Conservation (phyloP, 2,888 invertebrate genomes). For the Selenia dentaria region DNA sequence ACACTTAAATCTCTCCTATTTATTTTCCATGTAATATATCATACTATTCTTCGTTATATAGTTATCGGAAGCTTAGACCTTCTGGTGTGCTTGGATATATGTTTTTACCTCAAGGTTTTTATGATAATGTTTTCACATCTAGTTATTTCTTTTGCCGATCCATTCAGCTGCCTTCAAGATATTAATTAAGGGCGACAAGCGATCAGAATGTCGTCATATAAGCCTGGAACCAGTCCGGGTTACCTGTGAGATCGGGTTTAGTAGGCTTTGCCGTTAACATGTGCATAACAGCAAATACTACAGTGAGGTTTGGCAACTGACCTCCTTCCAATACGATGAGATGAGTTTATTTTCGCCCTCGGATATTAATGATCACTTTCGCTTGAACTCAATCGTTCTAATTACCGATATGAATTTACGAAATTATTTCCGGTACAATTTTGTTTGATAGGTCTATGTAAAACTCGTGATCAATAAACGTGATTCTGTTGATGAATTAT, state of each 20-base stretch:
- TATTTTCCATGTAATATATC: no score
- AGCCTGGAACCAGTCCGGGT: slow-evolving; percentile 19
- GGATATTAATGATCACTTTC: slow-evolving; percentile 34
- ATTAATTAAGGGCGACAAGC: not conserved
- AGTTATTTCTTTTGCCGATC: no score
- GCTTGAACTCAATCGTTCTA: slow-evolving; percentile 27
- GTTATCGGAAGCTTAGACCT: no score
- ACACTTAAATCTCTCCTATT: slow-evolving; percentile 15
- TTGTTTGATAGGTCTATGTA: slow-evolving; percentile 14
- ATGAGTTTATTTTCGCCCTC: slow-evolving; percentile 48
- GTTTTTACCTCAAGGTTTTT: no score
- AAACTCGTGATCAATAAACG: slow-evolving; percentile 21
- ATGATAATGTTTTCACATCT: no score
- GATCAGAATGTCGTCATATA: slow-evolving; percentile 17
- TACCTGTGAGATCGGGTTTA: slow-evolving; percentile 19
- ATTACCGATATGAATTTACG: slow-evolving; percentile 27
- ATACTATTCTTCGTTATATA: no score
- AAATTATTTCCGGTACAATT: slow-evolving; percentile 32
- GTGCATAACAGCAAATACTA: slow-evolving; percentile 20
- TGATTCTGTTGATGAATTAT: not conserved
- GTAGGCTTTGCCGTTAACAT: slow-evolving; percentile 23
- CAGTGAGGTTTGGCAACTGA: slow-evolving; percentile 39
- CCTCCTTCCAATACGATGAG: slow-evolving; percentile 37
- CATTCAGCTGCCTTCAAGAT: no score
- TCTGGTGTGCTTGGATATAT: no score